phyloP scores from a whole-genome alignment of 2,888 invertebrate genomes.

The Beris chalybata region DNA sequence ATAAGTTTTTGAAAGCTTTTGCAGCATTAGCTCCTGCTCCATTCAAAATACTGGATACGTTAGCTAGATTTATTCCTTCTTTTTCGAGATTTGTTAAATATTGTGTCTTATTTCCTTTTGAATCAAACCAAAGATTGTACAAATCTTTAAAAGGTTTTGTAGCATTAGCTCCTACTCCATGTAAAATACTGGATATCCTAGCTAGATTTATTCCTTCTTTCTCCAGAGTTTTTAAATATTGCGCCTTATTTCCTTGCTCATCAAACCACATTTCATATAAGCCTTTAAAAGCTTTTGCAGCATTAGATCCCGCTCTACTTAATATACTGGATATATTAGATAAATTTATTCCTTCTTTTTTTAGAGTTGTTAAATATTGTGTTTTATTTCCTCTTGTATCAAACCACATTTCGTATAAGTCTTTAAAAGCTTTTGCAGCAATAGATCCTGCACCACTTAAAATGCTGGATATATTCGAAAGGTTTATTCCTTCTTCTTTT shows the following conservation, averaged over 20 bases:
- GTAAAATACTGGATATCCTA: constrained; percentile 20
- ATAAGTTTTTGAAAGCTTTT: constrained; percentile 18
- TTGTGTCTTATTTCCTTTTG: constrained; percentile 35
- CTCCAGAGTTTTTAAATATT: constrained; percentile 20
- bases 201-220: constrained; percentile 13
- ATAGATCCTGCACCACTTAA: constrained; percentile 38
- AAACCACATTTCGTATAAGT: constrained; percentile 46
- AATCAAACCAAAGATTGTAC: constrained; percentile 42
- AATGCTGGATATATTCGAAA: constrained; percentile 34
- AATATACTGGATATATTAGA: constrained; percentile 18
- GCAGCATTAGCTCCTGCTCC: constrained; percentile 36
- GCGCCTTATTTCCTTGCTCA: constrained; percentile 21
- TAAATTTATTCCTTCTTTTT: constrained; percentile 21
- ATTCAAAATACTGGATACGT: constrained; percentile 43
- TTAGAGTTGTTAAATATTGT: constrained; percentile 14
- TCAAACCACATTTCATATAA: constrained; percentile 28
- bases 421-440: constrained; percentile 41
- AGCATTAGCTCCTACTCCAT: constrained; percentile 21
- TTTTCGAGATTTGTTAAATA: constrained; percentile 39
- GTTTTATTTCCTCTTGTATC: constrained; percentile 42
- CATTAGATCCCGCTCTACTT: constrained; percentile 34
- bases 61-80: constrained; percentile 40
- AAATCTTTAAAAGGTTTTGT: constrained; percentile 40
- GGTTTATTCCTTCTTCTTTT: constrained; percentile 7
- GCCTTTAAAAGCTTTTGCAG: constrained; percentile 19